A percentile compares a stretch with the other conserved stretches of the same genome.
These are phyloP conservation scores for Cygnus buccinator DNA, from an alignment of 2,113 vertebrate genomes.

Conservation along the genomic window DNA sequence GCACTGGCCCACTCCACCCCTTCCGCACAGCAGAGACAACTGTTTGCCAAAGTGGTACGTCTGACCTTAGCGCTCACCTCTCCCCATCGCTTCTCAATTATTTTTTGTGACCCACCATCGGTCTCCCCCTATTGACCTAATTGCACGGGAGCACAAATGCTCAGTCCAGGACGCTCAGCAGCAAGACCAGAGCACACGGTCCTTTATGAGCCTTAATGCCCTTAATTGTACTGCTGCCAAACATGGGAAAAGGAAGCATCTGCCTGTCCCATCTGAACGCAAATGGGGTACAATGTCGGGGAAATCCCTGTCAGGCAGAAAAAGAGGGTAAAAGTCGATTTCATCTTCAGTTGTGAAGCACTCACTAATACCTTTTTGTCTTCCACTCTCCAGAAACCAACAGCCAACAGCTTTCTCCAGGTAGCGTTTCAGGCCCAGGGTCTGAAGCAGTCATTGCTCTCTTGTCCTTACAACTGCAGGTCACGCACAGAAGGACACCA, in stretches of 20 bases:
- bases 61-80: not conserved
- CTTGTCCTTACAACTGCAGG: not conserved
- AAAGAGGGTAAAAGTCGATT: not conserved
- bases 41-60: not conserved
- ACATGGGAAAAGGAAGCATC: not conserved
- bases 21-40: not conserved
- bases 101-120: not conserved
- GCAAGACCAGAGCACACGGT: rapidly evolving
- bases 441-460: not conserved
- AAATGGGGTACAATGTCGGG: not conserved
- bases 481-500: not conserved
- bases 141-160: not conserved
- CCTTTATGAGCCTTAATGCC: no score
- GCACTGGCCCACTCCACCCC: not conserved
- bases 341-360: not conserved
- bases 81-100: not conserved
- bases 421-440: not conserved
- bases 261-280: not conserved
- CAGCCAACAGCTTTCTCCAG: not conserved
- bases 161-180: not conserved
- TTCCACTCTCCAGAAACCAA: not conserved
- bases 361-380: not conserved
- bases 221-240: not conserved
- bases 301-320: not conserved
- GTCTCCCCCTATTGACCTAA: not conserved